Base-by-base conservation (phyloP, 2,888 invertebrate species). In the Nomada flava region DNA sequence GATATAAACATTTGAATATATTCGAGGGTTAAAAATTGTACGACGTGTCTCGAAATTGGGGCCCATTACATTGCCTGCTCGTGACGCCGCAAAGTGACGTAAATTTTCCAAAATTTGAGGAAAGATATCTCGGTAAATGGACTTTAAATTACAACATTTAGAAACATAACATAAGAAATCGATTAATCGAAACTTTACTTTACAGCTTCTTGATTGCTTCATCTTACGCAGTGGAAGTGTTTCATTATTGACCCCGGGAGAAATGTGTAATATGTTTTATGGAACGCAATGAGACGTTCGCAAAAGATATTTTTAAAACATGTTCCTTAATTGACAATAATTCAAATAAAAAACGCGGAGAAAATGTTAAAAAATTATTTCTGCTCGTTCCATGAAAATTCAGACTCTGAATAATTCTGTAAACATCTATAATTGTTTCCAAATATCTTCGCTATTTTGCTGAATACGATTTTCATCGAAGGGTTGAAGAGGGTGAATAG, bases 1-100 rank as follows among this genome's bases (percentile, higher is more conserved):
- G 79, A 69, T 70, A 50, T 64, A 50, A 65, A 60, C 79, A 65
- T 65, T 65, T 53, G 64, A 64, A 64, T 52, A 44, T 64, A n/a
- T 65, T 60, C 52, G 36, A 36, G n/a, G 20, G n/a, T 3, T 18
- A 4, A 50, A 26, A n/a, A 52, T 15, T 42, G 18, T 11, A 64
- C 11, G 26, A 9, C 2, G 59, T 57, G 23, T 29, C 11, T 10
- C 7, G 29, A 60, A 47, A 60, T 70, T 29, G 4, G n/a, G 15
- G 26, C 23, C 15, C 23, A 5, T 57, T 68, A 18, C 3, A 15
- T 7, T 42, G 36, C 29, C 1, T 36, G 13, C 3, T 7, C 11
- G 15, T 11, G 18, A 55, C 42, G 23, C 11, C 1, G 26, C 13
- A 26, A 44, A 13, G 1, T 2, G 15, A 15, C 3, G 15, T 0